phyloP scores from a whole-genome alignment of 1,140 invertebrate genomes.

The Formica selysi region DNA sequence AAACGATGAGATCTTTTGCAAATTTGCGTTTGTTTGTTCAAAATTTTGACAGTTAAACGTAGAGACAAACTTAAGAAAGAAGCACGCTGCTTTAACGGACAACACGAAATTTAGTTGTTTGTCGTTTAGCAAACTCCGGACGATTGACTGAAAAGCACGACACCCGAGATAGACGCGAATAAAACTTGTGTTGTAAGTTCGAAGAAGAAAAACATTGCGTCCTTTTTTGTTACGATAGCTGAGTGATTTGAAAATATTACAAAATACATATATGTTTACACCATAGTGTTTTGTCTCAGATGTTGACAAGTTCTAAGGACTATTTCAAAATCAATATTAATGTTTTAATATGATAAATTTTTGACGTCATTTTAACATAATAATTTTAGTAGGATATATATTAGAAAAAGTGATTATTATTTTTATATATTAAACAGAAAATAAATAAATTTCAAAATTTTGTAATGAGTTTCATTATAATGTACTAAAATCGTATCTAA shows the following conservation, averaged over 20 bases:
- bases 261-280: not conserved
- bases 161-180: not conserved
- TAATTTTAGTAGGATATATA: not conserved
- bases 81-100: not conserved
- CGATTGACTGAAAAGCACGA: not conserved
- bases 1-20: not conserved
- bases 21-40: not conserved
- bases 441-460: not conserved
- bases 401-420: not conserved
- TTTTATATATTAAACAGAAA: not conserved
- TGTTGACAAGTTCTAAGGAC: not conserved
- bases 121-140: not conserved
- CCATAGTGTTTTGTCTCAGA: not conserved
- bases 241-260: not conserved
- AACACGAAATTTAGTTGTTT: not conserved
- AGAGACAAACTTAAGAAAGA: not conserved
- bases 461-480: not conserved
- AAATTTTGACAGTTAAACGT: not conserved
- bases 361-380: not conserved
- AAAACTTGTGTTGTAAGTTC: not conserved
- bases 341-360: not conserved
- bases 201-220: too few species aligned
- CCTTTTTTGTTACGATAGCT: not conserved
- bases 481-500: not conserved
- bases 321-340: not conserved